Base-by-base conservation (phyloP, 2,113 vertebrate species). In the Serilophus lunatus region DNA sequence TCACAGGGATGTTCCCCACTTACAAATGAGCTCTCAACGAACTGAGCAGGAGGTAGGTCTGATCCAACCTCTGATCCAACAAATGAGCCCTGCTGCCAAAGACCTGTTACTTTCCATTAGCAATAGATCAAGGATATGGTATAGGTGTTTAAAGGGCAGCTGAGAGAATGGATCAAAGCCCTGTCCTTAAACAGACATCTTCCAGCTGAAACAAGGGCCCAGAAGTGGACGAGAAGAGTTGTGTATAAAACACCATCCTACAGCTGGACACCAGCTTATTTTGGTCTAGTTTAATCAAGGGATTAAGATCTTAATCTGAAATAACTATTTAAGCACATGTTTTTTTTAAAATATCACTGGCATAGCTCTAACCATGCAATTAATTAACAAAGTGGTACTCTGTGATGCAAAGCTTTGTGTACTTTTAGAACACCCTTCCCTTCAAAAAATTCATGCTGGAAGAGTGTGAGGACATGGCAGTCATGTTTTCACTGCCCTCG, bases 221-320 rank as follows among this genome's bases (percentile, higher is more conserved):
- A 26, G 26, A 40, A 92, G 24, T 22, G 6, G 36, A 42, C 51
- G 59, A 86, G 82, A 77, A 91, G 61, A 86, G 59, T 63, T 80
- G 18, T 29, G 42, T 23, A 22, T 64, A 49, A 68, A 69, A 72
- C 76, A 66, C 29, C 68, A 63, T 65, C 60, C 38, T 97, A 86
- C 94, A 96, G 92, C 94, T 90, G 88, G 54, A 83, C 44, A 81
- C 24, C 76, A 54, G 76, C 91, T 96, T 95, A 59, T 63, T 94
- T 92, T 66, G 80, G 56, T 90, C 86, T 93, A 94, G 65, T 79
- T 96, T 92, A 93, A 94, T 92, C 86, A 96, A 94, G 40, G 68
- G 90, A 96, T 97, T 95, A 96, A 86, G 60, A 47, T 64, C 64
- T 92, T 95, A 96, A 97, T 95, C 96, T 91, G 88, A 92, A 95